phyloP scores from a whole-genome alignment of 2,888 invertebrate genomes.

The Rambutsinella grinnellia region DNA sequence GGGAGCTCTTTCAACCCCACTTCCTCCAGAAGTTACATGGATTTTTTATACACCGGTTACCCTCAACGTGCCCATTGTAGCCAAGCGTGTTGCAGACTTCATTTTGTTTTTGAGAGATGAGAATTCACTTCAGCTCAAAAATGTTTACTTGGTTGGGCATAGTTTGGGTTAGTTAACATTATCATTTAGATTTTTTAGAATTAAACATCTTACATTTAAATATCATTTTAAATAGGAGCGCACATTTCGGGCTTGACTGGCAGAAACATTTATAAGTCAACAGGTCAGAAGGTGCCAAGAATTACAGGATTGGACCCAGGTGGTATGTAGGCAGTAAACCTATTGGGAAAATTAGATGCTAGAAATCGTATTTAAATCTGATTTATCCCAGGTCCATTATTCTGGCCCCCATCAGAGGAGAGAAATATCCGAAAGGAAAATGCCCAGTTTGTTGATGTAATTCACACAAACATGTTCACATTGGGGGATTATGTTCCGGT shows the following conservation, averaged over 20 bases:
- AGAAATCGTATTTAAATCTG: too few species aligned
- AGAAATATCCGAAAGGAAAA: slow-evolving; percentile 10
- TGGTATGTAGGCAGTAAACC: neutral
- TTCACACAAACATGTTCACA: slow-evolving; percentile 26
- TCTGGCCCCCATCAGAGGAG: slow-evolving; percentile 1
- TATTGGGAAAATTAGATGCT: too few species aligned
- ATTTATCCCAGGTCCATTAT: slow-evolving; percentile 20
- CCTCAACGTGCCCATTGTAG: slow-evolving; percentile 30
- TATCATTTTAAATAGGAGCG: slow-evolving; percentile 10
- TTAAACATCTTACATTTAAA: neutral
- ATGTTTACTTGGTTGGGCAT: slow-evolving; percentile 30
- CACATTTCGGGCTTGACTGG: slow-evolving; percentile 27
- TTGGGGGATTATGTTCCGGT: slow-evolving; percentile 4
- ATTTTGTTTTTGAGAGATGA: slow-evolving; percentile 3
- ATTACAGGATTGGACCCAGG: slow-evolving; percentile 22
- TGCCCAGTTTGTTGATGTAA: slow-evolving; percentile 30
- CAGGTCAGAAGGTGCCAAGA: slow-evolving; percentile 10
- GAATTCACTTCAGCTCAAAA: neutral
- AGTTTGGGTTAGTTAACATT: neutral
- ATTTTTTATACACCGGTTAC: neutral
- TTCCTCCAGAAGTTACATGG: slow-evolving; percentile 3
- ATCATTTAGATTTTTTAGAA: neutral
- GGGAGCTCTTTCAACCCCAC: slow-evolving; percentile 16
- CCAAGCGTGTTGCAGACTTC: slow-evolving; percentile 8
- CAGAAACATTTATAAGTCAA: neutral